Conservation (phyloP, 1,140 invertebrate species). For the Oreohelix idahoensis region DNA sequence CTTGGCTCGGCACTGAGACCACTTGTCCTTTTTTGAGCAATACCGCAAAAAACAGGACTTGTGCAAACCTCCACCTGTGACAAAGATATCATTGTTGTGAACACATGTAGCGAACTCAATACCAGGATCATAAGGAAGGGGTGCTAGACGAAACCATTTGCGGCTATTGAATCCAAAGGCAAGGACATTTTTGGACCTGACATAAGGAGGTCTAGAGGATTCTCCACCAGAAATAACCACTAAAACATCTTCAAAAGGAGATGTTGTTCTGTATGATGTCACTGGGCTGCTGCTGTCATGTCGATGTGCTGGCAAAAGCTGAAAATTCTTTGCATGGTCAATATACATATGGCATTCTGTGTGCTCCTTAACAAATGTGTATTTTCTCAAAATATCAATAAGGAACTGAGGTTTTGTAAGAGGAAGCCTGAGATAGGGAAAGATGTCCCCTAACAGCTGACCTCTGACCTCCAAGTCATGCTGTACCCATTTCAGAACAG, state of each 20-base stretch:
- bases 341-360: slow-evolving; percentile 51
- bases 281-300: slow-evolving; percentile 59
- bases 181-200: slow-evolving; percentile 58
- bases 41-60: slow-evolving; percentile 59
- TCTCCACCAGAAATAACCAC: slow-evolving; percentile 62
- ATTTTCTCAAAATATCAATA: slow-evolving; percentile 52
- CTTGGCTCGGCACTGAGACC: slow-evolving; percentile 55
- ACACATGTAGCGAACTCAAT: slow-evolving; percentile 66
- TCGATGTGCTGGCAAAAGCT: slow-evolving; percentile 57
- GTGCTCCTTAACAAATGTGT: slow-evolving; percentile 50
- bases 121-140: slow-evolving; percentile 63
- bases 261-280: slow-evolving; percentile 50
- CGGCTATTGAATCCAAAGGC: slow-evolving; percentile 61
- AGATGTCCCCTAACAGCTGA: slow-evolving; percentile 50
- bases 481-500: slow-evolving; percentile 58
- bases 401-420: slow-evolving; percentile 60
- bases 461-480: slow-evolving; percentile 48
- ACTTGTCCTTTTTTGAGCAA: slow-evolving; percentile 63
- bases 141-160: slow-evolving; percentile 59
- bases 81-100: slow-evolving; percentile 63
- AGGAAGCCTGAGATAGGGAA: slow-evolving; percentile 55
- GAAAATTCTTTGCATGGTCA: slow-evolving; percentile 61
- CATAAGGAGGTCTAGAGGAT: slow-evolving; percentile 61
- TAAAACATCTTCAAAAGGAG: slow-evolving; percentile 59
- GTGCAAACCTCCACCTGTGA: slow-evolving; percentile 61